Conservation (phyloP, 2,888 invertebrate genomes). For the Meiosimyza decipiens region DNA sequence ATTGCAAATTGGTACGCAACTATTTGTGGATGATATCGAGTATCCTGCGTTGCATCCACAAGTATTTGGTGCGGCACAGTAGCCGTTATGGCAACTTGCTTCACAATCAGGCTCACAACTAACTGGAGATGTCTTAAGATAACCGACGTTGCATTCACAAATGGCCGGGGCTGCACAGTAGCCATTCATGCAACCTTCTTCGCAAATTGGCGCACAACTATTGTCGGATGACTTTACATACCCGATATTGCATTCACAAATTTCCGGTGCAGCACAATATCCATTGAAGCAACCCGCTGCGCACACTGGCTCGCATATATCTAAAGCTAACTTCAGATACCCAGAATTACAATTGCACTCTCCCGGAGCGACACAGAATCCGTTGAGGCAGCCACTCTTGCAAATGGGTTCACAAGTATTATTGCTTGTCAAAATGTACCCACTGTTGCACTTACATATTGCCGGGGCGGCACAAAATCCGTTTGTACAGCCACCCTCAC, state of each 20-base stretch:
- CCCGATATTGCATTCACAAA: background rate
- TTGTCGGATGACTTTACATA: background rate
- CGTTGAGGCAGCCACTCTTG: slow-evolving; percentile 33
- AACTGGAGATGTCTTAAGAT: background rate
- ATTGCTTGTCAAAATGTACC: background rate
- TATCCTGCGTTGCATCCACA: slow-evolving; percentile 48
- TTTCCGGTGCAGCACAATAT: background rate
- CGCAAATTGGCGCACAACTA: background rate
- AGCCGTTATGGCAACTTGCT: slow-evolving; percentile 51
- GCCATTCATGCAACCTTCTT: background rate
- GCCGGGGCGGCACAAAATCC: background rate
- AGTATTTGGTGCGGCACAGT: slow-evolving; percentile 55
- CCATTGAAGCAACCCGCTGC: background rate
- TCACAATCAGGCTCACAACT: slow-evolving; percentile 55
- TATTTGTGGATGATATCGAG: background rate
- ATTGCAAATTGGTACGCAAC: slow-evolving; percentile 61
- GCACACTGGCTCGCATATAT: background rate
- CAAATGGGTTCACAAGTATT: background rate
- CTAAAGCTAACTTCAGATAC: too few relatives aligned
- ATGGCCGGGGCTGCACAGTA: background rate
- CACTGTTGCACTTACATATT: background rate
- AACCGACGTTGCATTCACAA: background rate
- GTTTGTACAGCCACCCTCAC: slow-evolving; percentile 30
- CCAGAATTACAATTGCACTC: slow-evolving; percentile 41
- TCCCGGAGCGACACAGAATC: slow-evolving; percentile 54